A percentile compares a stretch with the other conserved stretches of the same genome.
phyloP scores from a whole-genome alignment of 2,113 vertebrate genomes.

The Rhea pennata region DNA sequence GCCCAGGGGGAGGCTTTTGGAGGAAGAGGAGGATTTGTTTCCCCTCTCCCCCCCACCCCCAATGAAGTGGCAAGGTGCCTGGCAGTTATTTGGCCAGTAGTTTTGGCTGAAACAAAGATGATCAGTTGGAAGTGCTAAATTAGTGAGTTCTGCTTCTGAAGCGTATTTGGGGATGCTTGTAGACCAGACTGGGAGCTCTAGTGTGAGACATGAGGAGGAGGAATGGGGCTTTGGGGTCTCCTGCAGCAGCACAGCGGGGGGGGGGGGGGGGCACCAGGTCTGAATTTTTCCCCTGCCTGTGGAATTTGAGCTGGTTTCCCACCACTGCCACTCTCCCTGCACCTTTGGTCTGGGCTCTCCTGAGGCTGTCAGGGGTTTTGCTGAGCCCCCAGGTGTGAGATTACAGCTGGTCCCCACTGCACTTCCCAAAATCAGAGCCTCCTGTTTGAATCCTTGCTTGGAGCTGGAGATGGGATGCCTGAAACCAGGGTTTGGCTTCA shows the following conservation, averaged over 20 bases:
- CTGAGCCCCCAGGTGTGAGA: too few relatives aligned
- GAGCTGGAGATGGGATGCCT: too few relatives aligned
- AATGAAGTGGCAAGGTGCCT: constrained; percentile 28
- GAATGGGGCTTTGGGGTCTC: neutral
- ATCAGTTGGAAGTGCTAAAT: neutral
- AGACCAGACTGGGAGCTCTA: neutral
- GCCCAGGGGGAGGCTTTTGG: accelerated
- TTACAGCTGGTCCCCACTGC: too few relatives aligned
- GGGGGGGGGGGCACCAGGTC: neutral
- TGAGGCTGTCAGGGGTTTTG: too few relatives aligned
- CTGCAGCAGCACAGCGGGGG: too few relatives aligned
- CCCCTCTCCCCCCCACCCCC: neutral
- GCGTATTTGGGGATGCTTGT: neutral
- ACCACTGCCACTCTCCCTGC: neutral
- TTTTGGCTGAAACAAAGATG: neutral
- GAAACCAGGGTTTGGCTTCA: neutral
- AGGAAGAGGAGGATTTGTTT: neutral
- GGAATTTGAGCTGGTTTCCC: neutral
- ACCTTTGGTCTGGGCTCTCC: too few relatives aligned
- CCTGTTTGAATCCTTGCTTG: too few relatives aligned
- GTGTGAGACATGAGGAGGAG: accelerated
- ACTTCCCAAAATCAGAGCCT: too few relatives aligned
- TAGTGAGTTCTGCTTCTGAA: neutral
- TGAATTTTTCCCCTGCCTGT: accelerated
- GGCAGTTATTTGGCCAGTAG: neutral